Base-by-base conservation (phyloP, 2,888 invertebrate species). In the Argyra leucocephala region DNA sequence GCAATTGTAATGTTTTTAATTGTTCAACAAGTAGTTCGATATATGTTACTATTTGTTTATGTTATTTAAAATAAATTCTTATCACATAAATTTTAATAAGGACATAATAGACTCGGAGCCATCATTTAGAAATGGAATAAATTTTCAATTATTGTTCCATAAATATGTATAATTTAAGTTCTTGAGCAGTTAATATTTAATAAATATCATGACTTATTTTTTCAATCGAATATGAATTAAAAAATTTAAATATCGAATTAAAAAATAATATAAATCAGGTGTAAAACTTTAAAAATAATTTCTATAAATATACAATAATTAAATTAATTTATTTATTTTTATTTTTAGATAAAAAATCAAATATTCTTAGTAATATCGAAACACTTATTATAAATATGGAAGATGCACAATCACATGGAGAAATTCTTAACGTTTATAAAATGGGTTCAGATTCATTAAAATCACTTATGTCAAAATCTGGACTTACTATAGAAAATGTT, bases 391-490 rank as follows among this genome's bases (percentile, higher is more conserved):
- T 81, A 6, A 83, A 81, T 70, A 81, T 88, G 57, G 80, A 83
- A 69, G 85, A 87, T 72, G 83, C 85, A 0, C 81, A 83, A 66
- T 79, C 82, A 26, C 84, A 84, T 72, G 81, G 81, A 0, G 75
- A 82, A 68, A 81, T 88, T 31, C 75, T 86, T 23, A 83, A 83
- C 69, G 83, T 86, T 0, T 86, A 82, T 74, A 88, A 88, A 76
- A 83, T 84, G 64, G 90, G 89, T 1, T 81, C 88, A 0, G 81
- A 85, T 69, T 86, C 89, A 0, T 81, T 92, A 74, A 88, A 88
- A 72, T 81, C 80, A 3, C 83, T 83, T 1, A 84, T 88, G 71
- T 84, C 85, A 63, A 84, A 84, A 5, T 82, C 82, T 2, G 86
- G 85, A 1, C 74, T 91, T 1, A 84, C 84, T n/a, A 88, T 88